A percentile compares a stretch with the other conserved stretches of the same genome.
Conservation (phyloP, 2,113 vertebrate species). For the Psittacus erithacus region DNA sequence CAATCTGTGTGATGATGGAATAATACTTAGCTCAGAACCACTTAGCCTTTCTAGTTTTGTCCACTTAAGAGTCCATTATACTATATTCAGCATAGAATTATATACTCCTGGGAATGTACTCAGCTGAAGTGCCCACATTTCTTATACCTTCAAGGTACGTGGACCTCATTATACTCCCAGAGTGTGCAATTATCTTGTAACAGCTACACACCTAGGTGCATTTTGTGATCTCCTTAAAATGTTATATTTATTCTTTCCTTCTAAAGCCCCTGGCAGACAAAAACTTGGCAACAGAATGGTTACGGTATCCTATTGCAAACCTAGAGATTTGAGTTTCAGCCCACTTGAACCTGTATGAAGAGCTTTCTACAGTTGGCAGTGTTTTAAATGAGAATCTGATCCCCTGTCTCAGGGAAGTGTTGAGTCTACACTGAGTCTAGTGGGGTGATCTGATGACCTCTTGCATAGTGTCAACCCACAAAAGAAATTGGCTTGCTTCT, state of each 20-base stretch:
- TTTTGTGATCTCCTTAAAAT: conserved; percentile 34
- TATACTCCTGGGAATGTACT: conserved; percentile 2
- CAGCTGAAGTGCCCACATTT: conserved; percentile 12
- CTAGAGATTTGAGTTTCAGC: neutral
- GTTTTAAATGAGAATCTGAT: neutral
- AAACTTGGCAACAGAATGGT: neutral
- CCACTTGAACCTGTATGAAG: neutral
- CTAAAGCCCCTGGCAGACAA: neutral
- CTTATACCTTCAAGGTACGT: conserved; percentile 25
- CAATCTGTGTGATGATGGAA: neutral
- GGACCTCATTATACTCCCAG: conserved; percentile 11
- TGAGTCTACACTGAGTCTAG: neutral
- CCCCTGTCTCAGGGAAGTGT: neutral
- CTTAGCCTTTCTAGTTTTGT: conserved; percentile 40
- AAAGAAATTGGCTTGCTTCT: conserved; percentile 3
- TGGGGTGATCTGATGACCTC: neutral
- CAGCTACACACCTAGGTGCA: conserved; percentile 14
- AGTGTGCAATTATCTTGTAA: conserved; percentile 46
- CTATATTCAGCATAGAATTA: conserved; percentile 14
- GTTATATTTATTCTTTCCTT: conserved; percentile 39
- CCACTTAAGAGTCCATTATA: conserved; percentile 47
- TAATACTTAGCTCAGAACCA: conserved; percentile 28
- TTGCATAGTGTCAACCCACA: neutral
- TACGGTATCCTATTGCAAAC: neutral
- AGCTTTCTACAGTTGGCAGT: neutral